Conservation (phyloP, 64 coral and sea anemone genomes). For the Actinia equina region DNA sequence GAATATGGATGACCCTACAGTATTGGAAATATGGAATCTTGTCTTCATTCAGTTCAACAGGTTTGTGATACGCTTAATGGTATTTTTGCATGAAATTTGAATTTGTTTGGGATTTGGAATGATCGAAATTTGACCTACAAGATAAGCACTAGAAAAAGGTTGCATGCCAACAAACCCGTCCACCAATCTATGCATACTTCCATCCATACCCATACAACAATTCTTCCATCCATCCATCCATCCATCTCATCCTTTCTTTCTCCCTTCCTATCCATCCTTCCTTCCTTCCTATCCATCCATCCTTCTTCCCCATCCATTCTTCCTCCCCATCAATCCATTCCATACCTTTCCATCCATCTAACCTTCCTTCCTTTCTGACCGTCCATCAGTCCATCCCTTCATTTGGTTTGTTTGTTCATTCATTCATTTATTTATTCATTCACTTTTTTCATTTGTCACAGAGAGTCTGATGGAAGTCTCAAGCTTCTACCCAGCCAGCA, state of each 20-base stretch:
- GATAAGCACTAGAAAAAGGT: no score
- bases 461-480: slow-evolving; percentile 79
- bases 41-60: slow-evolving; percentile 99
- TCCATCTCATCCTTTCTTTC: no score
- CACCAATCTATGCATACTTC: no score
- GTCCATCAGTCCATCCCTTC: no score
- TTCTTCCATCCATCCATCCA: no score
- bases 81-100: neutral
- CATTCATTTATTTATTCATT: neutral
- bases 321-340: neutral
- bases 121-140: no score
- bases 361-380: neutral
- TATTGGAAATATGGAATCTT: slow-evolving; percentile 98
- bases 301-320: neutral
- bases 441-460: neutral
- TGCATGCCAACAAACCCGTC: no score
- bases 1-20: slow-evolving; percentile 95
- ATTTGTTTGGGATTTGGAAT: no score
- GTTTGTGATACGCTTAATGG: slow-evolving; percentile 7
- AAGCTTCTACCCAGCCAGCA: slow-evolving; percentile 81
- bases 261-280: no score
- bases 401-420: no score
- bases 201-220: no score
- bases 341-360: neutral
- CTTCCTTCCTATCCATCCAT: no score